Evolutionary conservation across 2,888 invertebrate species (phyloP).

Genomic region (Drosophila borborema): DNA sequence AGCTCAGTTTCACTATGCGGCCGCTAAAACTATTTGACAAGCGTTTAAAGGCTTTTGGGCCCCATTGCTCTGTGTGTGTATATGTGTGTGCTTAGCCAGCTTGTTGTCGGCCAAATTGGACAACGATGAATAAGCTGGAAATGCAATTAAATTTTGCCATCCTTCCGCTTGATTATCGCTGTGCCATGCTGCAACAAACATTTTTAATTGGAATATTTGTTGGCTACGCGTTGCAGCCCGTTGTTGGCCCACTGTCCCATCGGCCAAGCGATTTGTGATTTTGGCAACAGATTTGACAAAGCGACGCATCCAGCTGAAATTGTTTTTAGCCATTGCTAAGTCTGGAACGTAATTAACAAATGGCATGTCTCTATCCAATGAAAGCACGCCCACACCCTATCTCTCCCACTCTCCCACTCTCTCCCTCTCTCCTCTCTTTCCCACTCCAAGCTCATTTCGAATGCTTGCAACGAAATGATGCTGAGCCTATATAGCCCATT

Average conservation of each 20-base stretch:
- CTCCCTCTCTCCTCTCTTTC: neutral
- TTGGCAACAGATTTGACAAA: slow-evolving; percentile 1
- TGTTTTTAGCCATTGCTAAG: slow-evolving; percentile 5
- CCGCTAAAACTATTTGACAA: slow-evolving; percentile 36
- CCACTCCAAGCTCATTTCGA: no score
- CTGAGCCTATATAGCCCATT: neutral
- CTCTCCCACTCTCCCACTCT: neutral
- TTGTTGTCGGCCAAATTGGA: neutral
- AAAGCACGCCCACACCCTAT: neutral
- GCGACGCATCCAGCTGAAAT: slow-evolving; percentile 34
- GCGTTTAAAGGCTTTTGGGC: neutral
- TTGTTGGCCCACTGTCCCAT: neutral
- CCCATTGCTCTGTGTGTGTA: neutral
- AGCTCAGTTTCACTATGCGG: slow-evolving; percentile 30
- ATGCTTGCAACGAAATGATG: neutral
- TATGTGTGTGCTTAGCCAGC: neutral
- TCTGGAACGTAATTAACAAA: slow-evolving; percentile 42
- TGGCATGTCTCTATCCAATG: slow-evolving; percentile 27
- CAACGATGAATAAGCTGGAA: slow-evolving; percentile 15
- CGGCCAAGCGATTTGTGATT: neutral
- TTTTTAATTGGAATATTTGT: slow-evolving; percentile 10
- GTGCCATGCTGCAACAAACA: neutral
- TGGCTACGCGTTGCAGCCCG: neutral
- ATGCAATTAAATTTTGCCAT: slow-evolving; percentile 24
- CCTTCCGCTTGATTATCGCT: slow-evolving; percentile 4